Percentiles rank a stretch among this genome's conserved stretches.
phyloP scores from a whole-genome alignment of 2,797 vertebrate species.

The Thalassophryne amazonica region DNA sequence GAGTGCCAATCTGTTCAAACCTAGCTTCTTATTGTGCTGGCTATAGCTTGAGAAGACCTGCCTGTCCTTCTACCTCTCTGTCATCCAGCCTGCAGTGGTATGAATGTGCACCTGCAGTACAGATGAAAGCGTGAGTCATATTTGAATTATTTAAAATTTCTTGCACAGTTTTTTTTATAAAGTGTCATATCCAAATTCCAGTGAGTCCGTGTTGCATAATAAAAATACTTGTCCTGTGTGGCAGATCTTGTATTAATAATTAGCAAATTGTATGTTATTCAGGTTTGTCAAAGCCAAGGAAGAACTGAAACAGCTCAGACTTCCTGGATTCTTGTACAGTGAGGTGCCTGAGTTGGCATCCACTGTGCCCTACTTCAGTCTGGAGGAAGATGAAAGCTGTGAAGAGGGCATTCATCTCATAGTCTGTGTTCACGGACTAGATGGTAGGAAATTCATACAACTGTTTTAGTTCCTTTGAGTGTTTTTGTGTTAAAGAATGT shows the following conservation, averaged over 20 bases:
- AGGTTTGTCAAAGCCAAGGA: constrained; percentile 96
- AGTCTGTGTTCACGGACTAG: constrained; percentile 95
- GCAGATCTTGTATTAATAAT: constrained; percentile 3
- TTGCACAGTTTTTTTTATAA: neutral
- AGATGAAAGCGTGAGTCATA: constrained; percentile 92
- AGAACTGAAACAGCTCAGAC: constrained; percentile 89
- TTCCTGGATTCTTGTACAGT: constrained; percentile 96
- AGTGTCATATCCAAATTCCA: no score
- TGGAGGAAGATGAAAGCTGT: constrained; percentile 89
- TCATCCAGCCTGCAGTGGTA: constrained; percentile 84
- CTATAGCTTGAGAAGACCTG: constrained; percentile 72
- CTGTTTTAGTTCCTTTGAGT: neutral
- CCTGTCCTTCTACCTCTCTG: constrained; percentile 65
- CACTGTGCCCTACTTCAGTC: constrained; percentile 91
- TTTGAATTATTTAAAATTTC: neutral
- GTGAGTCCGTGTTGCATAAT: neutral
- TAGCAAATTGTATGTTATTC: constrained; percentile 13
- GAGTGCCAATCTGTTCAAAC: constrained; percentile 79
- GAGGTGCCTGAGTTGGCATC: constrained; percentile 91
- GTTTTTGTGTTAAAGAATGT: neutral
- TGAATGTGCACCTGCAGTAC: constrained; percentile 85
- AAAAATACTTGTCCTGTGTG: constrained; percentile 2
- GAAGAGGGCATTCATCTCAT: constrained; percentile 96
- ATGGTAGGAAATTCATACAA: constrained; percentile 76
- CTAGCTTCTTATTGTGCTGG: constrained; percentile 73